phyloP scores from a whole-genome alignment of 2,888 invertebrate genomes.

The Patella pellucida region DNA sequence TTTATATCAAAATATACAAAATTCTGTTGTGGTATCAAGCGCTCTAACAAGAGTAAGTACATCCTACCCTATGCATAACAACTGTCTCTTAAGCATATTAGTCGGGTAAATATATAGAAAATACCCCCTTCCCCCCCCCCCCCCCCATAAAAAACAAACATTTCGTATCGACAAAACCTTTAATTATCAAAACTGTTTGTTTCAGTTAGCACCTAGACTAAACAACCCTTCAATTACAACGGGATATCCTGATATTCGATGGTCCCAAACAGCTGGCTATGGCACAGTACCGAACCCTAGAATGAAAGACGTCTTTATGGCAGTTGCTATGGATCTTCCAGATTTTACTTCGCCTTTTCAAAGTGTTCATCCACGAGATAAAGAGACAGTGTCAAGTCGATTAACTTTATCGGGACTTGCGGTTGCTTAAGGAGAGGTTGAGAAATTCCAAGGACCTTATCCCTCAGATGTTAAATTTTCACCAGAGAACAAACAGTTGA shows the following conservation, averaged over 20 bases:
- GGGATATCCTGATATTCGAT: neutral
- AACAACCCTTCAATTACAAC: neutral
- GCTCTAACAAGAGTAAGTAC: no score
- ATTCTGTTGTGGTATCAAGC: no score
- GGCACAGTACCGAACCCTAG: slow-evolving; percentile 41
- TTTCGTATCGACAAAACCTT: no score
- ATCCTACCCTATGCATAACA: no score
- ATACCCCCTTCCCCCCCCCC: no score
- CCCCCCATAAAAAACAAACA: no score
- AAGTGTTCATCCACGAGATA: neutral
- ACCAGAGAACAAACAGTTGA: neutral
- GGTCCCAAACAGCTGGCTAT: slow-evolving; percentile 35
- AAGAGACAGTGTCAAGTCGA: neutral
- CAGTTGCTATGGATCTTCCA: slow-evolving; percentile 42
- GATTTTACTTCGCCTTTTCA: slow-evolving; percentile 25
- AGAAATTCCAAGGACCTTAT: neutral
- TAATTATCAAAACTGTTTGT: neutral
- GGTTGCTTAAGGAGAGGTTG: neutral
- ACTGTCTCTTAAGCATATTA: no score
- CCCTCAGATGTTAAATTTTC: neutral
- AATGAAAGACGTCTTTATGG: slow-evolving; percentile 38
- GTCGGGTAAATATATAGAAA: no score
- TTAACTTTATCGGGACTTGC: neutral
- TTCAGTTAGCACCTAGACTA: neutral
- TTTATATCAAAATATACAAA: no score